Conservation (phyloP, 2,797 vertebrate genomes). For the Graptemys geographica region DNA sequence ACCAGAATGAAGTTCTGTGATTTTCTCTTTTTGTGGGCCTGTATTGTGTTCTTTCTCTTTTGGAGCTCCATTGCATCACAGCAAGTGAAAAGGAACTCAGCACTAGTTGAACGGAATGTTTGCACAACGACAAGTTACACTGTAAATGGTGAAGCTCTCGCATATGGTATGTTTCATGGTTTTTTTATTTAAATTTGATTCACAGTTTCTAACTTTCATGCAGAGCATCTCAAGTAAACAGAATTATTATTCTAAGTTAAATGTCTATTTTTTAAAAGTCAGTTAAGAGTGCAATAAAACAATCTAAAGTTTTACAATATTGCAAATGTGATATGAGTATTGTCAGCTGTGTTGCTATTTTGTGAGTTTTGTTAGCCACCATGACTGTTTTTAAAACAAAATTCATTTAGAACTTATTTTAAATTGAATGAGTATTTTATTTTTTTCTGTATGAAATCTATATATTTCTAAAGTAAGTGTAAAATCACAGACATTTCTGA, state of each 20-base stretch:
- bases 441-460: not conserved
- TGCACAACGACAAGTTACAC: conserved; percentile 28
- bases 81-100: conserved; percentile 46
- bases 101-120: conserved; percentile 10
- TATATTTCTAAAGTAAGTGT: conserved; percentile 6
- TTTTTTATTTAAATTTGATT: conserved; percentile 54
- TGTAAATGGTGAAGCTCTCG: conserved; percentile 32
- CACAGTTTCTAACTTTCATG: conserved; percentile 33
- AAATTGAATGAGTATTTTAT: conserved; percentile 36
- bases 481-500: conserved; percentile 47
- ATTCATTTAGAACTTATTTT: conserved; percentile 44
- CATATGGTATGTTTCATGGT: conserved; percentile 25
- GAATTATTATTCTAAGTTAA: conserved; percentile 68
- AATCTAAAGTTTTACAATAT: conserved; percentile 25
- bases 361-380: conserved; percentile 55
- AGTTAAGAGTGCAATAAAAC: conserved; percentile 4
- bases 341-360: conserved; percentile 65
- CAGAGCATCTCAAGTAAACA: conserved; percentile 66
- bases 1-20: not conserved
- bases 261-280: conserved; percentile 42
- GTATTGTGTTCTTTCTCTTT: conserved; percentile 26
- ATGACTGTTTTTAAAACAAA: conserved; percentile 46
- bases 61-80: conserved; percentile 40
- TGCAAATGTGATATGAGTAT: conserved; percentile 41
- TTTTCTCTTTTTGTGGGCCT: not conserved